Evolutionary conservation across 2,888 invertebrate genomes (phyloP), one percentile per base, ranked within the genome.

Genomic region (Oxyscelio sp.): DNA sequence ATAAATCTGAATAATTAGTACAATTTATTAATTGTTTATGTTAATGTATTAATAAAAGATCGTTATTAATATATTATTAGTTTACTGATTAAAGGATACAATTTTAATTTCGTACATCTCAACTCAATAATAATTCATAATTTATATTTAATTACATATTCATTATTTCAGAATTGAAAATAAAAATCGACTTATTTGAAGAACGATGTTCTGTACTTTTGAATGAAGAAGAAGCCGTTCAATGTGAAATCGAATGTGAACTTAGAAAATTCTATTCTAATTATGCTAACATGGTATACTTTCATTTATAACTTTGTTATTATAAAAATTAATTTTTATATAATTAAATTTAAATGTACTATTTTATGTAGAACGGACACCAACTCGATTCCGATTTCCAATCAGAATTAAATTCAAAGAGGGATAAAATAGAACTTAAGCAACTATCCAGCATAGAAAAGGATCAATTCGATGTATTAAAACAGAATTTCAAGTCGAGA

Each of bases 341-440:
- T 8, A 50, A 21, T 43, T 63, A 19, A 19, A 13, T 31, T 27
- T 4, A 31, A 27, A 56, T 34, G 34, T 52, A 9, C 22, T 31
- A 34, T 43, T 34, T 68, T 50, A 17, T 75, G n/a, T 52, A 85
- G 82, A 75, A 74, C 19, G 85, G 50, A 15, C 58, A 78, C 13
- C 65, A 82, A 9, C 11, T 82, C 0, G 79, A 82, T 66, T 19
- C 78, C 22, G 40, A 31, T 6, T 70, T 11, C 38, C 63, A 75
- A 58, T 61, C 21, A 43, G 79, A 70, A 13, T 50, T 83, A 11
- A 79, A 83, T 22, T 11, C n/a, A 21, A 79, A 52, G 5, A 79
- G 15, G 40, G 79, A 78, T 19, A 73, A 80, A 78, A 81, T 95
- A 86, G 95, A 96, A 85, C 93, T 96, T 40, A 95, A 73, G 24